Base-by-base conservation (phyloP, 2,797 vertebrate genomes). In the Poliocrania exsul region DNA sequence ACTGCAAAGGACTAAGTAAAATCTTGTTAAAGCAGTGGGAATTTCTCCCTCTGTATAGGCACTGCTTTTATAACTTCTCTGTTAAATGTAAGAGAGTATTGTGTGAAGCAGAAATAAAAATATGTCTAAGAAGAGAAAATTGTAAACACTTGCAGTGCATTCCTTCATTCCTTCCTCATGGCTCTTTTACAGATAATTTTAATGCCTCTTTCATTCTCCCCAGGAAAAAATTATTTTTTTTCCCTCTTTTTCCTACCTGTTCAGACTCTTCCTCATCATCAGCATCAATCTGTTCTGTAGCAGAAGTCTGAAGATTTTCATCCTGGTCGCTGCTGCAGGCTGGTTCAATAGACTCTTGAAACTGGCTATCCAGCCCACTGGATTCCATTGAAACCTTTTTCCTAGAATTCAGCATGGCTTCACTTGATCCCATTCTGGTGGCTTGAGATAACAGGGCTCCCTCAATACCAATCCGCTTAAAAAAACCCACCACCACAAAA, bases 191-290 rank as follows among this genome's bases (percentile, higher is more conserved):
- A 46, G 60, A 15, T 60, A 35, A 56, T 57, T 91, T 78, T 56
- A 87, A 67, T 57, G 3, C 7, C 17, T 58, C 13, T 80, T 80
- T 23, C 26, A 67, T 64, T 21, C 44, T 70, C 16, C 10, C 3
- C 5, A 28, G 15, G 19, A 35, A 58, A 86, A 87, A 67, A 46
- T 0, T 50, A 8, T 31, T 38, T 62, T 62, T 53, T 18, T 0
- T 16, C 7, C 3, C 1, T 23, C 8, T 78, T 90, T 81, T 50
- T 60, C 97, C 96, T 89, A 99, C 99, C 97, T 98, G 96, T 89
- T 98, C 98, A 77, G 97, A 98, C 35, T 99, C 98, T 73, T 99
- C 98, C 90, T 99, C 98, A 92, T 99, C 98, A 81, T 99, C 98
- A 51, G 98, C 98, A 90, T 99, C 99, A 73, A 97, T 98, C 82